A percentile compares a stretch with the other conserved stretches of the same genome.
Evolutionary conservation across 2,797 vertebrate genomes (phyloP).

Genomic region (Phoeniculus purpureus): DNA sequence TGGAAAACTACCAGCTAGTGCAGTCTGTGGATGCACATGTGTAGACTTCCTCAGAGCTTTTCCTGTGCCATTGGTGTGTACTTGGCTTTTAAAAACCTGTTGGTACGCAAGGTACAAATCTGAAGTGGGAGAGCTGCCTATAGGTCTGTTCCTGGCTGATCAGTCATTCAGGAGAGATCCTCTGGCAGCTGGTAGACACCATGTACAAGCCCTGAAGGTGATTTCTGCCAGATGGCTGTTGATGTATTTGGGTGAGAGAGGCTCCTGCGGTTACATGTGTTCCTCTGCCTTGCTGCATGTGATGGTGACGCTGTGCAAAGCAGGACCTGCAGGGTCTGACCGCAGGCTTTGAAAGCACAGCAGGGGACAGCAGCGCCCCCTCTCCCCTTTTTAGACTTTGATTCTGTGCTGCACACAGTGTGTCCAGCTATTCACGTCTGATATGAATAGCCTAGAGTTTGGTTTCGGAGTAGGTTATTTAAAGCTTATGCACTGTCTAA

Average conservation of each 20-base stretch:
- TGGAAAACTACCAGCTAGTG: background rate
- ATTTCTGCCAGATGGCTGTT: background rate
- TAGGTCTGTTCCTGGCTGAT: background rate
- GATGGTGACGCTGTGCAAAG: background rate
- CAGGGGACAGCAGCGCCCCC: background rate
- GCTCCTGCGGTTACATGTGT: background rate
- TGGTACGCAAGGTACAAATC: background rate
- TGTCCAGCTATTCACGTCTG: background rate
- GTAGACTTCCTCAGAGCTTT: background rate
- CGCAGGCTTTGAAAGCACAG: background rate
- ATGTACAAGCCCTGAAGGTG: background rate
- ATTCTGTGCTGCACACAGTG: background rate
- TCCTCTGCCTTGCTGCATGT: background rate
- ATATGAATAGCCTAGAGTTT: conserved; percentile 34
- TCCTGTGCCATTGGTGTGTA: background rate
- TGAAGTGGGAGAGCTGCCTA: background rate
- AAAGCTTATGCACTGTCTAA: conserved; percentile 4
- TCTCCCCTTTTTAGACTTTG: background rate
- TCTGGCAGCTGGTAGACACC: background rate
- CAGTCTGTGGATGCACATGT: background rate
- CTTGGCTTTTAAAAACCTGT: background rate
- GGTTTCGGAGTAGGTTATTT: conserved; percentile 50
- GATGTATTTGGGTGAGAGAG: background rate
- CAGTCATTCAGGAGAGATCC: background rate
- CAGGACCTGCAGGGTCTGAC: background rate